A percentile compares a stretch with the other conserved stretches of the same genome.
Conservation (phyloP, 2,888 invertebrate species). For the Drosophila prostipennis region DNA sequence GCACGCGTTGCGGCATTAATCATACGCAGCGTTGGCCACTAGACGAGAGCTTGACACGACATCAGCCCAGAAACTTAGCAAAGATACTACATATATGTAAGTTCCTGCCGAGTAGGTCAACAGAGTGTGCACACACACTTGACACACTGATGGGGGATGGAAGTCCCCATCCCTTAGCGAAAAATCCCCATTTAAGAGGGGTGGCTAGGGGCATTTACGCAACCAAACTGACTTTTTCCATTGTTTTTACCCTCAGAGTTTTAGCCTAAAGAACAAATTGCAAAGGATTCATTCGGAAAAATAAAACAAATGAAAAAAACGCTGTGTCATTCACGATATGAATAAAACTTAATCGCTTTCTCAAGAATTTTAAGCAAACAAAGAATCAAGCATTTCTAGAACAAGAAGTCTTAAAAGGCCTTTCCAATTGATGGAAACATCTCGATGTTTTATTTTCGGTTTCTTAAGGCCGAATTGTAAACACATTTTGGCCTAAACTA, state of each 20-base stretch:
- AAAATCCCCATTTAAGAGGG: neutral
- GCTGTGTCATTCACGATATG: conserved; percentile 7
- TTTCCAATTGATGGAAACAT: neutral
- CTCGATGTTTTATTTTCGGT: neutral
- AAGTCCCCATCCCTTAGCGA: no score
- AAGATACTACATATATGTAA: neutral
- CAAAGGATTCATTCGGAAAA: conserved; percentile 14
- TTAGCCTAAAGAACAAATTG: neutral
- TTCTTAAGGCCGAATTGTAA: neutral
- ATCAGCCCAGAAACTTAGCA: conserved; percentile 4
- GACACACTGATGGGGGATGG: conserved; percentile 47
- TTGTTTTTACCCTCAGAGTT: conserved; percentile 20
- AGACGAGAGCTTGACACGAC: conserved; percentile 3
- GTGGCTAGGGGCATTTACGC: conserved; percentile 9
- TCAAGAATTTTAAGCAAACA: neutral
- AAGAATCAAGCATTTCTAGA: neutral
- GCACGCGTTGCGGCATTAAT: conserved; percentile 55
- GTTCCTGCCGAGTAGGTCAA: conserved; percentile 56
- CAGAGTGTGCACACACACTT: conserved; percentile 52
- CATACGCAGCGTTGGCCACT: conserved; percentile 54
- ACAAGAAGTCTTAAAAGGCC: neutral
- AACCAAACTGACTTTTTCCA: conserved; percentile 19
- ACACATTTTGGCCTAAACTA: no score
- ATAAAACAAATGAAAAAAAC: conserved; percentile 1
- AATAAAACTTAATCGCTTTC: conserved; percentile 1